A percentile compares a stretch with the other conserved stretches of the same genome.
Evolutionary conservation across 2,888 invertebrate species (phyloP).

Genomic region (Aspidiotus rigidus): DNA sequence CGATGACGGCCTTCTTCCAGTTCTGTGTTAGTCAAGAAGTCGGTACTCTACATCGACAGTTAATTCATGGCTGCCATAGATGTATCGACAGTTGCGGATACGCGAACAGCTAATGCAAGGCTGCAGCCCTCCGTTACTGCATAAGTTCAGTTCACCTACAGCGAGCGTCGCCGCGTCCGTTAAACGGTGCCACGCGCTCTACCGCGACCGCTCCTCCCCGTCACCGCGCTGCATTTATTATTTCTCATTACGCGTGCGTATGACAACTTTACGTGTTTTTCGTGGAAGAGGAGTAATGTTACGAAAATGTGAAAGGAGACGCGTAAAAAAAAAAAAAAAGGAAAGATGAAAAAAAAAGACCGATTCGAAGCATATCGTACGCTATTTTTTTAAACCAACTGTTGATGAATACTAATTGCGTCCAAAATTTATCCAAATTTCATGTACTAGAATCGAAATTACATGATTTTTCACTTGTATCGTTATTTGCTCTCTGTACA

Average conservation of each 20-base stretch:
- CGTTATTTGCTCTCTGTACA: too few relatives aligned
- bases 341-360: not conserved
- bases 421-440: not conserved
- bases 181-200: constrained; percentile 31
- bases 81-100: constrained; percentile 6
- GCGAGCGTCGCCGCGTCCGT: constrained; percentile 14
- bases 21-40: constrained; percentile 9
- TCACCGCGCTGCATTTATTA: not conserved
- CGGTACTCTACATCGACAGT: not conserved
- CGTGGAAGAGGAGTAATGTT: not conserved
- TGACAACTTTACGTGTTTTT: constrained; percentile 23
- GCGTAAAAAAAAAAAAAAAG: not conserved
- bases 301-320: not conserved
- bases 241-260: constrained; percentile 23
- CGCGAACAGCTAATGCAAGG: constrained; percentile 12
- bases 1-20: constrained; percentile 18
- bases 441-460: not conserved
- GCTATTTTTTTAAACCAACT: too few relatives aligned
- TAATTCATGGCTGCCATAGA: too few relatives aligned
- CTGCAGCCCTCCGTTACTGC: constrained; percentile 26
- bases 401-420: too few relatives aligned
- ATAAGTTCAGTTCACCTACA: not conserved
- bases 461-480: too few relatives aligned
- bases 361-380: too few relatives aligned
- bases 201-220: constrained; percentile 9